Evolutionary conservation across 2,113 vertebrate genomes (phyloP).

Genomic region (Rana temporaria): DNA sequence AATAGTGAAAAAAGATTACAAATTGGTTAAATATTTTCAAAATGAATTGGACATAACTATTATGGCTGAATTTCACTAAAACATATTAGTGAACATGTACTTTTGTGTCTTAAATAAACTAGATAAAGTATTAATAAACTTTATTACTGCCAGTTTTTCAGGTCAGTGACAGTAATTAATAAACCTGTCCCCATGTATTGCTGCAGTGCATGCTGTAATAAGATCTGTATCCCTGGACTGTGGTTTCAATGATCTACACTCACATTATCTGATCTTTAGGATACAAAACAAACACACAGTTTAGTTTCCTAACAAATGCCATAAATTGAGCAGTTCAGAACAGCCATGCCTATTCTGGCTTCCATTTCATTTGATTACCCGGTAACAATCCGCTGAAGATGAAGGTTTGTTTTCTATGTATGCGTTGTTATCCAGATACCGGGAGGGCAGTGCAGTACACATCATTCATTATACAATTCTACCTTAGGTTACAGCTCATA

Average conservation of each 20-base stretch:
- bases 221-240: conserved; percentile 8
- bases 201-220: conserved; percentile 33
- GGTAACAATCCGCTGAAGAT: conserved; percentile 12
- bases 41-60: no score
- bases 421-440: not conserved
- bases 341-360: not conserved
- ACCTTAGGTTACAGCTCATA: conserved; percentile 36
- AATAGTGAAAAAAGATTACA: no score
- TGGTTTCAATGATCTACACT: conserved; percentile 23
- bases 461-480: conserved; percentile 47
- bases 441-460: conserved; percentile 26
- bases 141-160: conserved; percentile 21
- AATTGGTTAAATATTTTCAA: no score
- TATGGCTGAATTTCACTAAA: no score
- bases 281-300: conserved; percentile 38
- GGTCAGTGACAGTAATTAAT: conserved; percentile 4
- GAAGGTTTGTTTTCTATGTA: conserved; percentile 40
- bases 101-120: conserved; percentile 24
- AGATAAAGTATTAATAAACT: conserved; percentile 29
- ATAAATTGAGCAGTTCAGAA: conserved; percentile 36
- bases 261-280: conserved; percentile 38
- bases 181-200: conserved; percentile 29
- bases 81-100: not conserved
- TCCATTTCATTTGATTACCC: conserved; percentile 24
- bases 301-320: conserved; percentile 48